phyloP scores from a whole-genome alignment of 2,888 invertebrate genomes.

The Polietes domitor region DNA sequence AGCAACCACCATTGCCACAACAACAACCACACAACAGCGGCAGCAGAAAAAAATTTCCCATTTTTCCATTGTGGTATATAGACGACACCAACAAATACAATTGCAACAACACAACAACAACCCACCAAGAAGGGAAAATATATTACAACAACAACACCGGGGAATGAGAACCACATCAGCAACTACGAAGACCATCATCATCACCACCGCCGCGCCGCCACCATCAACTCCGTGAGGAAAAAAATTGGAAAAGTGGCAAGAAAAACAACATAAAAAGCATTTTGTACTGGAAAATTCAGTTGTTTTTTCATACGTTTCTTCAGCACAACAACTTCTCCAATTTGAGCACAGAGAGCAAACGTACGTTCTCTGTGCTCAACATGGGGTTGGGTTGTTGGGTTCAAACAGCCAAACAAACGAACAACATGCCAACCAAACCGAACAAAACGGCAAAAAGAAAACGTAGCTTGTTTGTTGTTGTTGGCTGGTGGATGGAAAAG shows the following conservation, averaged over 20 bases:
- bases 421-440: not conserved
- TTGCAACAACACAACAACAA: conserved; percentile 36
- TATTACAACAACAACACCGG: conserved; percentile 20
- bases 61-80: conserved; percentile 79
- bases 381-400: conserved; percentile 64
- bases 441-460: not conserved
- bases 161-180: conserved; percentile 17
- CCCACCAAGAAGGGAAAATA: conserved; percentile 54
- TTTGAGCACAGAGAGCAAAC: conserved; percentile 45
- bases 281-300: not conserved
- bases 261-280: conserved; percentile 47
- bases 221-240: conserved; percentile 2
- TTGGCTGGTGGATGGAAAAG: not conserved
- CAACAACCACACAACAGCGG: conserved; percentile 78
- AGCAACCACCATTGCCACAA: conserved; percentile 79
- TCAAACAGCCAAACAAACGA: too few relatives aligned
- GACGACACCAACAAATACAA: conserved; percentile 67
- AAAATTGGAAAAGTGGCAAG: conserved; percentile 43
- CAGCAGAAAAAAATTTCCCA: conserved; percentile 78
- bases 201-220: conserved; percentile 34
- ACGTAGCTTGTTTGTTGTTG: not conserved
- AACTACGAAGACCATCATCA: conserved; percentile 50
- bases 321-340: conserved; percentile 26
- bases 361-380: conserved; percentile 42
- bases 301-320: not conserved